Evolutionary conservation across 2,113 vertebrate species (phyloP).

Genomic region (Myanophis thanlyinensis): DNA sequence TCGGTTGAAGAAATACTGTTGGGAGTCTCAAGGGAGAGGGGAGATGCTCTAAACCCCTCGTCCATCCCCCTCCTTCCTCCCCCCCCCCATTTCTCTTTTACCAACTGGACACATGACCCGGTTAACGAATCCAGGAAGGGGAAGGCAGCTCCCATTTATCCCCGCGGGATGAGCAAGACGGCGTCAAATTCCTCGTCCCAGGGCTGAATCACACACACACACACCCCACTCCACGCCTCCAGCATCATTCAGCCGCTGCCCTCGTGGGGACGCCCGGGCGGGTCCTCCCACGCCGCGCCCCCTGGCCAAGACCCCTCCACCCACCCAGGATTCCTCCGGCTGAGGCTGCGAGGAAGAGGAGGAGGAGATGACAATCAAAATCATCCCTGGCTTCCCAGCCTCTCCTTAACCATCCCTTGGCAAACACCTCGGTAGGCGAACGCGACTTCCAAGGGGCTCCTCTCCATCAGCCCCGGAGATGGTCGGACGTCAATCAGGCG

Average conservation of each 20-base stretch:
- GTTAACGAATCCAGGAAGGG: conserved; percentile 53
- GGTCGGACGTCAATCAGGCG: conserved; percentile 17
- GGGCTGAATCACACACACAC: too few relatives aligned
- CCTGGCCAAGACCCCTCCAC: neutral
- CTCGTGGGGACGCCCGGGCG: neutral
- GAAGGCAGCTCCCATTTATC: neutral
- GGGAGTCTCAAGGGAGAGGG: neutral
- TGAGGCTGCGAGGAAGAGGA: neutral
- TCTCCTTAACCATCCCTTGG: conserved; percentile 60
- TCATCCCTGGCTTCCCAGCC: conserved; percentile 60
- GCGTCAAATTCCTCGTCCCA: neutral
- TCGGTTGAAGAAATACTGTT: neutral
- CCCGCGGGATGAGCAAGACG: fast-evolving
- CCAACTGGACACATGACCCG: conserved; percentile 51
- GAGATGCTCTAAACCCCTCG: neutral
- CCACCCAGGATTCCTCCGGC: neutral
- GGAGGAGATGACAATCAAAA: neutral
- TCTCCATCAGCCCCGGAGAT: conserved; percentile 56
- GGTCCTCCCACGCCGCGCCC: neutral
- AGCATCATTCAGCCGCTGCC: neutral
- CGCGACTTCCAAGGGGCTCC: conserved; percentile 59
- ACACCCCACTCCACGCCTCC: neutral
- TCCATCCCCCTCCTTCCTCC: neutral
- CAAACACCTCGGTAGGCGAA: conserved; percentile 60
- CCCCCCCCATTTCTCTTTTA: neutral